Percentiles rank a stretch among this genome's conserved stretches.
phyloP scores from a whole-genome alignment of 2,113 vertebrate species.

The Lathamus discolor region DNA sequence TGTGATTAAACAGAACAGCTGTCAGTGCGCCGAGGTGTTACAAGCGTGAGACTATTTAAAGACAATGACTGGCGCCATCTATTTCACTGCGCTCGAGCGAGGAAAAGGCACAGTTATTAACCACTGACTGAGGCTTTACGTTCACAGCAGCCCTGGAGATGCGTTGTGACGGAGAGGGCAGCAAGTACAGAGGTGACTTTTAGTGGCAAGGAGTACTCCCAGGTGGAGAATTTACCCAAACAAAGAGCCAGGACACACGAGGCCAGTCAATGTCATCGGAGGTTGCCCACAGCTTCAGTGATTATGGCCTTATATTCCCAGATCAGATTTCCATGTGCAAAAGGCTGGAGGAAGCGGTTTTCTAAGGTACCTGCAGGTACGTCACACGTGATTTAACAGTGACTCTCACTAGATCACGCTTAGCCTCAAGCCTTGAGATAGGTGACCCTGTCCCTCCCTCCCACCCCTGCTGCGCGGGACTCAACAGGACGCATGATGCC shows the following conservation, averaged over 20 bases:
- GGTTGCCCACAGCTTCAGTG: neutral
- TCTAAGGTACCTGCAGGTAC: neutral
- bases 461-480: neutral
- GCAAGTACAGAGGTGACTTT: neutral
- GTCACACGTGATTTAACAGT: rapidly evolving
- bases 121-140: neutral
- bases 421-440: neutral
- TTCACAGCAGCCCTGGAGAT: neutral
- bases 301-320: neutral
- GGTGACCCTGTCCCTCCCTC: neutral
- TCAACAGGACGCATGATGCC: rapidly evolving
- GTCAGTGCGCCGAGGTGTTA: conserved; percentile 41
- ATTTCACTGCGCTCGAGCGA: neutral
- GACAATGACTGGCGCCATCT: conserved; percentile 37
- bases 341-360: neutral
- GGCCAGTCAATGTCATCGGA: too few species aligned
- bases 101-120: neutral
- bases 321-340: neutral
- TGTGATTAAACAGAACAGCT: conserved; percentile 15
- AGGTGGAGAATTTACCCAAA: neutral
- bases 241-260: rapidly evolving
- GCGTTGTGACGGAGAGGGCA: neutral
- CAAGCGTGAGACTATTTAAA: conserved; percentile 47
- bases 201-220: neutral
- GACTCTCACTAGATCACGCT: rapidly evolving